Evolutionary conservation across 2,113 vertebrate genomes (phyloP).

Genomic region (Corythaeola cristata): DNA sequence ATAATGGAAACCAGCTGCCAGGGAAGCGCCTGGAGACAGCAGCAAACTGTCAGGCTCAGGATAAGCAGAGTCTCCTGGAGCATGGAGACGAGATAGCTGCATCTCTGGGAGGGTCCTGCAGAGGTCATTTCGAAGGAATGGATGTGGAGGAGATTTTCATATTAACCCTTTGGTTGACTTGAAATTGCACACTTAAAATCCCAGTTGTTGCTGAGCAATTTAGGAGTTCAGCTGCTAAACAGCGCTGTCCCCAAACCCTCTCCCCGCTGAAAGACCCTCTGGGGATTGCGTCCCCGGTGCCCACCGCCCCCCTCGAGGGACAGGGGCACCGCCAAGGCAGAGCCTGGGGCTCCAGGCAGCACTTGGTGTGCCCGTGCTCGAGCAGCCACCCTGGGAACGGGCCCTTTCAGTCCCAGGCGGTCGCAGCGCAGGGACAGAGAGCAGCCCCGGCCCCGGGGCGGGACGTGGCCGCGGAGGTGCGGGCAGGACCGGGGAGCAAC

Average conservation of each 20-base stretch:
- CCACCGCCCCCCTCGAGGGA: background rate
- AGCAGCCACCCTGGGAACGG: background rate
- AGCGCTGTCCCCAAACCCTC: accelerated
- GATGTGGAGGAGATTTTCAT: background rate
- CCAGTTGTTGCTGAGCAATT: background rate
- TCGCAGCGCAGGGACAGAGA: background rate
- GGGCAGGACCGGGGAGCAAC: no score
- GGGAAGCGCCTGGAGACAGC: background rate
- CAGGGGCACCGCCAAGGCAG: accelerated
- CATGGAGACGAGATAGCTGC: background rate
- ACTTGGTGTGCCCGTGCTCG: no score
- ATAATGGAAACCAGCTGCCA: background rate
- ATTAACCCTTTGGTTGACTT: background rate
- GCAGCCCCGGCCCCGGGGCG: no score
- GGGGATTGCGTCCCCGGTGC: accelerated
- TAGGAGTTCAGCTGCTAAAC: background rate
- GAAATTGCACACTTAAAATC: background rate
- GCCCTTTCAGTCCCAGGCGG: no score
- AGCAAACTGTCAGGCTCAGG: background rate
- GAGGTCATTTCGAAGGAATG: background rate
- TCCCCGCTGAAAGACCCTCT: no score
- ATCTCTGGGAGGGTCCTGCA: background rate
- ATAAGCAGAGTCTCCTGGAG: background rate
- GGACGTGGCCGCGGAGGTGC: no score
- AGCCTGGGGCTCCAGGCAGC: background rate